Conservation (phyloP, 53 echinoderm and acorn worm genomes). For the Glandiceps talaboti region DNA sequence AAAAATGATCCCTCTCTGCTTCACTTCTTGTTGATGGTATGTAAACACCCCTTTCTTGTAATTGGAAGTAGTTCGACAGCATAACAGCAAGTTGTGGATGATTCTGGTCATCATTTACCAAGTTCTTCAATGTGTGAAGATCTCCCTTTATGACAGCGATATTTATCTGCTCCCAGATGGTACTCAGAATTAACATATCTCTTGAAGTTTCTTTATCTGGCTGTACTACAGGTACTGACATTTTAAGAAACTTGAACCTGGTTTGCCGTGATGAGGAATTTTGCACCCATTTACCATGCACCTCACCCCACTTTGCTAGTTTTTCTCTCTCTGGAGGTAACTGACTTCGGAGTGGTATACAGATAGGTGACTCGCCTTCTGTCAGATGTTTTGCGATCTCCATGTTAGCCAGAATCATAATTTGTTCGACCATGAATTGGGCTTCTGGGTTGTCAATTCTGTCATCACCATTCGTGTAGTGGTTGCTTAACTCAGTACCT, state of each 20-base stretch:
- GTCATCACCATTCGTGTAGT: constrained; percentile 32
- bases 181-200: background rate
- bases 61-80: constrained; percentile 24
- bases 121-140: constrained; percentile 32
- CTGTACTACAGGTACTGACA: no score
- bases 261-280: no score
- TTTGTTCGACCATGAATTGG: constrained; percentile 54
- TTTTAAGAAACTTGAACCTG: constrained; percentile 43
- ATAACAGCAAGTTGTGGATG: constrained; percentile 67
- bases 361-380: constrained; percentile 26
- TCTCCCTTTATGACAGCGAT: background rate
- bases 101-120: constrained; percentile 43
- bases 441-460: no score
- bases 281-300: background rate
- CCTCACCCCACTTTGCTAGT: background rate
- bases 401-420: constrained; percentile 53
- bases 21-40: constrained; percentile 20
- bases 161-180: background rate
- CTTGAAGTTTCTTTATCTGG: background rate
- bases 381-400: constrained; percentile 40
- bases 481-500: constrained; percentile 33
- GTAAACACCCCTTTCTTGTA: constrained; percentile 46
- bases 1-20: constrained; percentile 35
- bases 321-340: background rate
- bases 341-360: constrained; percentile 1